Evolutionary conservation across 2,888 invertebrate species (phyloP), one percentile per base, ranked within the genome.

Genomic region (Lymantria monacha): DNA sequence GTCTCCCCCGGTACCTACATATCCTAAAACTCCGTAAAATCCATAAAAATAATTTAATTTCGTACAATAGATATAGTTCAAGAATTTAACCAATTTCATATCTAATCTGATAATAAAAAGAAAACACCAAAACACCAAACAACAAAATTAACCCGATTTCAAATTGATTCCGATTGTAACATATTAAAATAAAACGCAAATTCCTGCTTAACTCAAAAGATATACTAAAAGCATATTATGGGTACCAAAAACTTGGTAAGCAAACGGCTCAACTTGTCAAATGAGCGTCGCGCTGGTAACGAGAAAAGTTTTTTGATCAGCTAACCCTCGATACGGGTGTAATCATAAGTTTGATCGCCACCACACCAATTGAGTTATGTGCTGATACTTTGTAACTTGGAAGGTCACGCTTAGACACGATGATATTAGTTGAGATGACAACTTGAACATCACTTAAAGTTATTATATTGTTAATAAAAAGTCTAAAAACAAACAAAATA

Each of bases 241-340:
- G 10, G 33, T 8, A 33, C 69, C 63, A 65, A 70, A 71, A 71
- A 71, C 66, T 74, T 69, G 51, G 54, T 49, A 42, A 53, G 37
- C 59, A 63, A 66, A 68, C 69, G 71, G 73, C 74, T 74, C 63
- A 74, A 81, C 70, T 79, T 80, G 81, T 81, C 82, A 81, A 81
- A 83, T 83, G 82, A 82, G 76, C 76, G 76, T 65, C 72, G 71
- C 56, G 57, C 30, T 38, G 50, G 70, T 83, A 85, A 85, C 82
- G 83, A 85, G 85, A 84, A 85, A 85, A 85, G 64, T 85, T 85
- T 81, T 77, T 78, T 84, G 82, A 83, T 85, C 81, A 81, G 65
- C 64, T 66, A 53, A 53, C 70, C 70, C 62, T 65, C 68, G 63
- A 67, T 69, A 66, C 67, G 57, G 52, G 50, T 49, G 70, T 74